These are phyloP conservation scores for Melanostoma scalare DNA, from an alignment of 2,888 invertebrate genomes.

Conservation along the genomic window DNA sequence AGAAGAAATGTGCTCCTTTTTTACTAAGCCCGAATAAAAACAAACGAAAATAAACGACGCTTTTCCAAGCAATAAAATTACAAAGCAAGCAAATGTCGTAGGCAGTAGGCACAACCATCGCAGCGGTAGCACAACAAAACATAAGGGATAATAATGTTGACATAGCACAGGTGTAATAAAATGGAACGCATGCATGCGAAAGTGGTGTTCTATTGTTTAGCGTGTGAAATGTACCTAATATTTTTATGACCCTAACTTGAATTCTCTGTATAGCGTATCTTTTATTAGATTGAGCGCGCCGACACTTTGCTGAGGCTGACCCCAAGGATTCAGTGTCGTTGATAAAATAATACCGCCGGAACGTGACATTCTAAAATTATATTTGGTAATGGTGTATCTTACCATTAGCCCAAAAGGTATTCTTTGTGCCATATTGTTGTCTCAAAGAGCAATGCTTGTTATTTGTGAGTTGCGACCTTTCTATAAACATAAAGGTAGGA, in stretches of 20 bases:
- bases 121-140: slow-evolving; percentile 45
- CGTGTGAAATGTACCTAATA: slow-evolving; percentile 67
- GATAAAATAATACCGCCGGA: slow-evolving; percentile 44
- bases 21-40: slow-evolving; percentile 60
- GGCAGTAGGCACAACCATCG: slow-evolving; percentile 25
- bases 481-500: too few relatives aligned
- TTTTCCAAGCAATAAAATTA: slow-evolving; percentile 72
- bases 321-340: slow-evolving; percentile 54
- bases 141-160: slow-evolving; percentile 70
- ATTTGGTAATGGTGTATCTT: slow-evolving; percentile 38
- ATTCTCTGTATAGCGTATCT: slow-evolving; percentile 42
- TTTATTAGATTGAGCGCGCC: slow-evolving; percentile 42
- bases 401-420: slow-evolving; percentile 40
- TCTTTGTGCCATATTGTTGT: not conserved
- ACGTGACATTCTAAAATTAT: slow-evolving; percentile 57
- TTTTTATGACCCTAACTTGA: slow-evolving; percentile 52
- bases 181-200: slow-evolving; percentile 67
- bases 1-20: slow-evolving; percentile 61
- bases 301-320: slow-evolving; percentile 55
- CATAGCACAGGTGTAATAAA: slow-evolving; percentile 72
- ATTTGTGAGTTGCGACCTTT: too few relatives aligned
- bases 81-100: slow-evolving; percentile 63
- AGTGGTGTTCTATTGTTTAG: slow-evolving; percentile 63
- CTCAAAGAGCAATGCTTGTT: not conserved
- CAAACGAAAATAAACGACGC: slow-evolving; percentile 69